A percentile compares a stretch with the other conserved stretches of the same genome.
Evolutionary conservation across 2,113 vertebrate genomes (phyloP).

Genomic region (Chloropsis hardwickii): DNA sequence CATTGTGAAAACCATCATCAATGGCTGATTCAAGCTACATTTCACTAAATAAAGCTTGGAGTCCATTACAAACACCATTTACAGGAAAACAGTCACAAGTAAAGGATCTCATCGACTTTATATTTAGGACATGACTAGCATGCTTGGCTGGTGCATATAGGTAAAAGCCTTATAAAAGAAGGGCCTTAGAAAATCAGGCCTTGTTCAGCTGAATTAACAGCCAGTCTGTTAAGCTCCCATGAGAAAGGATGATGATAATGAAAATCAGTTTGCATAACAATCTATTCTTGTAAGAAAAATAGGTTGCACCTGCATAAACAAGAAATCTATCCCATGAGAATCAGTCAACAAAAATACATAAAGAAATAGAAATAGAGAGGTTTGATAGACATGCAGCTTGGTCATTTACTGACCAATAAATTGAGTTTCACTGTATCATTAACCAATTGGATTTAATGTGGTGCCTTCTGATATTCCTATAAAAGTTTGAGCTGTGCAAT

Average conservation of each 20-base stretch:
- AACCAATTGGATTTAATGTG: background rate
- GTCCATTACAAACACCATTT: background rate
- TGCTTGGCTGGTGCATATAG: background rate
- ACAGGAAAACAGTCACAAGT: background rate
- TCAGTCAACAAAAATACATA: background rate
- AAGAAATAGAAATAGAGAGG: background rate
- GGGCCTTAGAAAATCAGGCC: background rate
- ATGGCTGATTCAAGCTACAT: background rate
- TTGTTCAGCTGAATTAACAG: background rate
- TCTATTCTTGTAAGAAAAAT: background rate
- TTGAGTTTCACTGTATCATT: background rate
- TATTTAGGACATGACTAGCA: background rate
- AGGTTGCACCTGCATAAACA: background rate
- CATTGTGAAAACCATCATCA: background rate
- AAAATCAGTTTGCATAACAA: background rate
- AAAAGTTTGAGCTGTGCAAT: background rate
- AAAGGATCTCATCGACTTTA: background rate
- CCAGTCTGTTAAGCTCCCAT: background rate
- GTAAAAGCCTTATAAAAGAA: background rate
- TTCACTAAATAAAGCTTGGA: background rate
- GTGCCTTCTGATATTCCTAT: background rate
- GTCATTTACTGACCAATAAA: background rate
- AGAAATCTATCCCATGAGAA: background rate
- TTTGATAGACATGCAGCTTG: background rate
- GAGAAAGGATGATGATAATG: background rate